Evolutionary conservation across 1,140 invertebrate genomes (phyloP).

Genomic region (Metaphire vulgaris): DNA sequence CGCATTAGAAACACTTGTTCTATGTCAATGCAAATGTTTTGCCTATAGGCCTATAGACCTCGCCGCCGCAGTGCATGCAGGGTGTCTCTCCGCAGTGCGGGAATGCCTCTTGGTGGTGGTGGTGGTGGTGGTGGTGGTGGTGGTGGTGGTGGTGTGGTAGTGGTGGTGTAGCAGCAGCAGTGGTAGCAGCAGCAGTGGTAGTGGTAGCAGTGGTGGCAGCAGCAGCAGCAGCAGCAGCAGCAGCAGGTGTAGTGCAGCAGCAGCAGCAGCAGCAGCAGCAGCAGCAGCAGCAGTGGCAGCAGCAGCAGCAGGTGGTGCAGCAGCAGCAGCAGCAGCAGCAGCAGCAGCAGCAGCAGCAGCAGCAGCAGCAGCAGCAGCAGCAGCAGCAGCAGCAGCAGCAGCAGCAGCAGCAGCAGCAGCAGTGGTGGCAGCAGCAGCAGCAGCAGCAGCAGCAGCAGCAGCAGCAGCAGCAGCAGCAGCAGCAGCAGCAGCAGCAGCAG

Average conservation of each 20-base stretch:
- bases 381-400: too few relatives aligned
- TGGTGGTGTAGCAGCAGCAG: too few relatives aligned
- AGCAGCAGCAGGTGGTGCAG: not conserved
- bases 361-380: too few relatives aligned
- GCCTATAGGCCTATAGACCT: too few relatives aligned
- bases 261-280: not conserved
- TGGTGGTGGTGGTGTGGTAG: too few relatives aligned
- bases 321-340: slow-evolving; percentile 8
- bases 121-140: too few relatives aligned
- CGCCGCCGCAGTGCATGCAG: not conserved
- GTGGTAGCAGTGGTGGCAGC: slow-evolving; percentile 8
- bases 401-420: too few relatives aligned
- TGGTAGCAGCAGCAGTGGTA: slow-evolving; percentile 1
- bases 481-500: slow-evolving; percentile 8
- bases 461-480: not conserved
- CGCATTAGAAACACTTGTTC: too few relatives aligned
- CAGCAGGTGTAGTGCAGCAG: slow-evolving; percentile 2
- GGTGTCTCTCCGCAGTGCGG: too few relatives aligned
- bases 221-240: slow-evolving; percentile 1
- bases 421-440: too few relatives aligned
- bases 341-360: slow-evolving; percentile 8
- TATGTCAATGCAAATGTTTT: too few relatives aligned
- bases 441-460: slow-evolving; percentile 8
- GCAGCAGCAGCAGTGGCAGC: not conserved
- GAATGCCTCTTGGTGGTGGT: too few relatives aligned